Conservation (phyloP, 1,140 invertebrate species). For the Bombyx mandarina region DNA sequence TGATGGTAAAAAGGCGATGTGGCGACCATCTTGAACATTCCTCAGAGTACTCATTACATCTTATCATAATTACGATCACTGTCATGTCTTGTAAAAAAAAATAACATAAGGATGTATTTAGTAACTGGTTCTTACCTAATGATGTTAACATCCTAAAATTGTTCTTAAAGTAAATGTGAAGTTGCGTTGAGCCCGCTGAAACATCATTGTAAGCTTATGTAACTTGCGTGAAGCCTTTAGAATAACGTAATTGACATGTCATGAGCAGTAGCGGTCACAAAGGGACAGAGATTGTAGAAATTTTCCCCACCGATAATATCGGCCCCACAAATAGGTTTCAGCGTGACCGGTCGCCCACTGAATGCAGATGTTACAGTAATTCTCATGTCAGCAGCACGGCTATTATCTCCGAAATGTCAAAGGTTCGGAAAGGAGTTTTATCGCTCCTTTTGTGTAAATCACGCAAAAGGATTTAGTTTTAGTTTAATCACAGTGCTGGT, state of each 20-base stretch:
- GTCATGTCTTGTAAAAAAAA: neutral
- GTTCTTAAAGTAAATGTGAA: neutral
- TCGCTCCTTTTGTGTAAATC: neutral
- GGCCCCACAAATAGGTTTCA: conserved; percentile 38
- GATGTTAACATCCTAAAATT: neutral
- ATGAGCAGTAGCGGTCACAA: conserved; percentile 53
- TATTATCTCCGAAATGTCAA: conserved; percentile 16
- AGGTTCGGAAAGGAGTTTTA: neutral
- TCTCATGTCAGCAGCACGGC: conserved; percentile 10
- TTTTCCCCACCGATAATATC: conserved; percentile 52
- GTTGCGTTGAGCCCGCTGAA: conserved; percentile 12
- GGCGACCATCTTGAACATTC: too few species aligned
- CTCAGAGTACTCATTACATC: too few species aligned
- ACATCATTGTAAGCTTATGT: conserved; percentile 7
- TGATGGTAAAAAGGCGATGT: too few species aligned
- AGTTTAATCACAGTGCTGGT: too few species aligned
- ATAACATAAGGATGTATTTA: neutral
- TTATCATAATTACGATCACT: too few species aligned
- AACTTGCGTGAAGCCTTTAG: conserved; percentile 20
- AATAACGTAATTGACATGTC: conserved; percentile 65
- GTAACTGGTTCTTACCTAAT: neutral
- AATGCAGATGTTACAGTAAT: conserved; percentile 31
- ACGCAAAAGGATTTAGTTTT: too few species aligned
- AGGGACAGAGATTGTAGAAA: conserved; percentile 63
- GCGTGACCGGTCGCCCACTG: conserved; percentile 25